Base-by-base conservation (phyloP, 2,888 invertebrate genomes). In the Dendrolimus pini region DNA sequence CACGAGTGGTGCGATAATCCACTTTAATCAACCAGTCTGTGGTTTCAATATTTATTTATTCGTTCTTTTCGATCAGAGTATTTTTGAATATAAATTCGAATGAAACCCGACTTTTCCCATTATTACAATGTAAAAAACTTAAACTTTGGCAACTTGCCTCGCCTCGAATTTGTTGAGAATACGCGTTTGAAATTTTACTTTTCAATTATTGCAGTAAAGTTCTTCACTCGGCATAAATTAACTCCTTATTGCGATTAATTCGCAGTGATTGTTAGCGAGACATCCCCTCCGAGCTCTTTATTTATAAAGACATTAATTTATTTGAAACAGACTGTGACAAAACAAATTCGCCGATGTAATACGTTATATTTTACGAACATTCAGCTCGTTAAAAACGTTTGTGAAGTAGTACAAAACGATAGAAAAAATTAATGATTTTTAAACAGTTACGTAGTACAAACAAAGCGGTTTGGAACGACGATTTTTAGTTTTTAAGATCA, bases 151-250 rank as follows among this genome's bases (percentile, higher is more conserved):
- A 71, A 70, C 66, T 67, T 71, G 70, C 6, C 30, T 30, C 30
- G 30, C 3, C 30, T 30, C 61, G 68, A 66, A 68, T 69, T 69
- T 69, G 63, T 65, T 63, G 59, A 62, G 68, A 65, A 67, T 62
- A 68, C 72, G 71, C 70, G 71, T 73, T 78, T 72, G 68, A 72
- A 77, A 76, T 75, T 75, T 47, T 79, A 80, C 78, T 81, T 76
- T 80, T 80, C 80, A 80, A 81, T 78, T 79, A 80, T 78, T 73
- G 72, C 74, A 69, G 30, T 70, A 72, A 73, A 80, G 72, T 76
- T 78, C 69, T 69, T 71, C 66, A 66, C 71, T 68, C 63, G 69
- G 74, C 68, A 74, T 77, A 78, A 78, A 79, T 82, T 78, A 78
- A 80, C 79, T 79, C 72, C 74, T 74, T 71, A 67, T 69, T 71